These are phyloP conservation scores for Huso huso DNA, from an alignment of 2,797 vertebrate species.

Conservation along the genomic window DNA sequence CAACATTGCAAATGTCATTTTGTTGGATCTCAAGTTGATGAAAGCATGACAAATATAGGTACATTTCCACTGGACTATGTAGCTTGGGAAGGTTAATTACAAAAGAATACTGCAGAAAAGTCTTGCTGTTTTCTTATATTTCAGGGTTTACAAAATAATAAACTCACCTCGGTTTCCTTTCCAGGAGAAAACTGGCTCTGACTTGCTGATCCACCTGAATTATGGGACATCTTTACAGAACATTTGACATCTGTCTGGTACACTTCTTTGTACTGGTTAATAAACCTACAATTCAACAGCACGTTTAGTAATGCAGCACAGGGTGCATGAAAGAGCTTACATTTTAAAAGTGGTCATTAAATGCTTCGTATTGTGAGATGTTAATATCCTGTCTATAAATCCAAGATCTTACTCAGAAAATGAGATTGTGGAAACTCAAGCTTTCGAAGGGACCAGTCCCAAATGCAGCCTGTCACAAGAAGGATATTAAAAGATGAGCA, in stretches of 20 bases:
- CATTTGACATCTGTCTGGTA: constrained; percentile 90
- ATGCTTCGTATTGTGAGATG: not conserved
- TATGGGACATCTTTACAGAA: constrained; percentile 89
- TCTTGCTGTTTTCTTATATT: no score
- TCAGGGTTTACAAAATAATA: not conserved
- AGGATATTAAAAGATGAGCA: no score
- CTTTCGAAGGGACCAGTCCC: no score
- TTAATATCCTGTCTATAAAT: not conserved
- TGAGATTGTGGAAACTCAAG: no score
- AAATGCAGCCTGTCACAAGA: no score
- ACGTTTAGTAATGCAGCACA: not conserved
- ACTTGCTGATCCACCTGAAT: constrained; percentile 66
- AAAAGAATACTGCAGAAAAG: no score
- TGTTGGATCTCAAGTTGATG: no score
- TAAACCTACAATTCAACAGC: constrained; percentile 61
- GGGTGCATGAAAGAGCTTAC: not conserved
- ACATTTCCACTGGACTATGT: no score
- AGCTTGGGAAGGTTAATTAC: no score
- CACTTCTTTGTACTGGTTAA: constrained; percentile 90
- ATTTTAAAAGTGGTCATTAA: no score
- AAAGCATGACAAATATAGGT: no score
- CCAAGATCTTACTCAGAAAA: not conserved
- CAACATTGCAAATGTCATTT: no score
- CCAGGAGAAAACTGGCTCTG: constrained; percentile 75
- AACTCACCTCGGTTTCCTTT: constrained; percentile 80